These are phyloP conservation scores for Corythornis leucogaster DNA, from an alignment of 2,797 vertebrate species.

Conservation along the genomic window DNA sequence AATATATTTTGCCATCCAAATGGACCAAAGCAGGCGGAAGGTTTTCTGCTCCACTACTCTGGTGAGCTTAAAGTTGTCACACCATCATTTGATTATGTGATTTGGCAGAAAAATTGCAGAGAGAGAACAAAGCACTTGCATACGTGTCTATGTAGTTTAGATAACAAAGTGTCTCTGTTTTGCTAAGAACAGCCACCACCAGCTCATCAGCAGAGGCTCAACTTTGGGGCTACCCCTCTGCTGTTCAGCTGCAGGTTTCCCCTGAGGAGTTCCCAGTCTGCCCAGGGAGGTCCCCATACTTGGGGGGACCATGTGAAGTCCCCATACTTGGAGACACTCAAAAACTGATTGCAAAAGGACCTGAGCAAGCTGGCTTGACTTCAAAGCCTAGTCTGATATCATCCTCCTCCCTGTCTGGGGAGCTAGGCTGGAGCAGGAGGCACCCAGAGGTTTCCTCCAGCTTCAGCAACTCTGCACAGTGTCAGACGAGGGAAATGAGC, in stretches of 20 bases:
- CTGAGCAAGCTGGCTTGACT: background rate
- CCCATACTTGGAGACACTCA: background rate
- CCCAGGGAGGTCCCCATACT: background rate
- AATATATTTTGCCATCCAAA: background rate
- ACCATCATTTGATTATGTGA: background rate
- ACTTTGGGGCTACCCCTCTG: background rate
- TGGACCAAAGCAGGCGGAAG: background rate
- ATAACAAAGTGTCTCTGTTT: background rate
- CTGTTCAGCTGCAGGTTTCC: background rate
- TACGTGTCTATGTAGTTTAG: background rate
- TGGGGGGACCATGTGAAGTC: background rate
- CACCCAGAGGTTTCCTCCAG: background rate
- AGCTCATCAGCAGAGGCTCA: background rate
- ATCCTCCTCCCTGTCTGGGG: rapidly evolving
- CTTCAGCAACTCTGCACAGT: rapidly evolving
- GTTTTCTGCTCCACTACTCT: background rate
- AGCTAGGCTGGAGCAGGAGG: background rate
- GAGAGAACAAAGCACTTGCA: background rate
- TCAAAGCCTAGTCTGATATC: background rate
- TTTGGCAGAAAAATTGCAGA: background rate
- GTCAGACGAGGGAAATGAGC: background rate
- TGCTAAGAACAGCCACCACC: background rate
- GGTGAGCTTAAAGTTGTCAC: background rate
- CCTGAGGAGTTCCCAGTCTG: background rate
- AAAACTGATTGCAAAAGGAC: background rate